Base-by-base conservation (phyloP, 2,797 vertebrate genomes). In the Spinus pinus region DNA sequence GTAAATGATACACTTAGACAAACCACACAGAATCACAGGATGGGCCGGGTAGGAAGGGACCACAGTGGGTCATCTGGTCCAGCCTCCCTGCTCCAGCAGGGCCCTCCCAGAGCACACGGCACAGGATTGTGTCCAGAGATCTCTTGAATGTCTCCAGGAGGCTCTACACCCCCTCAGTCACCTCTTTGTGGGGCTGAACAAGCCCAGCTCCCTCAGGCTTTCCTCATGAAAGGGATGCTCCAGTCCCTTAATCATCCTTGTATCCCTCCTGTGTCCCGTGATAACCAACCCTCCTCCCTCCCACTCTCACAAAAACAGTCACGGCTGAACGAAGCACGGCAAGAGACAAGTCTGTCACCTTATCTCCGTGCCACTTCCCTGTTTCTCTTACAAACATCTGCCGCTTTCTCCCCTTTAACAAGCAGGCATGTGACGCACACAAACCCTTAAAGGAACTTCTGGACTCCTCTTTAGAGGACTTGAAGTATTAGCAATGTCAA, bases 91-190 rank as follows among this genome's bases (percentile, higher is more conserved):
- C 41, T 28, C 41, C 33, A 28, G 54, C 22, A 67, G 41, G 19
- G n/a, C 17, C n/a, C 25, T 11, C 16, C 20, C 9, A 56, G 71
- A 56, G 49, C 31, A 19, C n/a, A 11, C 0, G 0, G 37, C 37
- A 39, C 13, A 64, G 57, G 21, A 27, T 2, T 77, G n/a, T 18
- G 24, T 70, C 28, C n/a, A 50, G 28, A 33, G 4, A 2, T 10
- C 4, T 75, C 31, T 56, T 1, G 0, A 54, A 28, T 42, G 5
- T 30, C 42, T 42, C 5, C 9, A 8, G 31, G 31, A 61, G 12
- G 10, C 35, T 44, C 35, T 37, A 37, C 28, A 37, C 6, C 12
- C 28, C 28, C 35, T 62, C 23, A 62, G 27, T 22, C n/a, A 62
- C 13, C 35, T 75, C 37, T 37, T 49, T 6, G 13, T 1, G 0